Conservation (phyloP, 2,113 vertebrate species). For the Peucedramus taeniatus region DNA sequence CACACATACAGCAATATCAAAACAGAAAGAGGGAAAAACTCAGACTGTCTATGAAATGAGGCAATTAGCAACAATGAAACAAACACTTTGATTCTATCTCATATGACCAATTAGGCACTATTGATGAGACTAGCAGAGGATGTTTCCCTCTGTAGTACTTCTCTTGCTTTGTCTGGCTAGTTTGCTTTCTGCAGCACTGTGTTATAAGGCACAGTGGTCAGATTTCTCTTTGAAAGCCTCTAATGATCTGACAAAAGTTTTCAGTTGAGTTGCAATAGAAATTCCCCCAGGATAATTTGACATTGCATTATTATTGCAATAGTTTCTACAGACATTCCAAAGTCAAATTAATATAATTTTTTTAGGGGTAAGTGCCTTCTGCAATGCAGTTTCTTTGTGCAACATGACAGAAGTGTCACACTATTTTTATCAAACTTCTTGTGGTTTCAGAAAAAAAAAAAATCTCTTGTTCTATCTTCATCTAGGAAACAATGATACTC, state of each 20-base stretch:
- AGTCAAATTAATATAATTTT: constrained; percentile 34
- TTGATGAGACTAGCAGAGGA: background rate
- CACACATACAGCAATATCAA: background rate
- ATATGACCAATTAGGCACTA: background rate
- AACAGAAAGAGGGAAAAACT: background rate
- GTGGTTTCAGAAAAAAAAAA: background rate
- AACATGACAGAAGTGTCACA: background rate
- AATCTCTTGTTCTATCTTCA: background rate
- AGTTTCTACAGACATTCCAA: constrained; percentile 18
- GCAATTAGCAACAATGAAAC: background rate
- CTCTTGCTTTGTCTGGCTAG: background rate
- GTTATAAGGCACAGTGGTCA: background rate
- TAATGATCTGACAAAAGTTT: constrained; percentile 44
- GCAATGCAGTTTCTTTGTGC: background rate
- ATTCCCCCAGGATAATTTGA: constrained; percentile 34
- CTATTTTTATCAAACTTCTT: background rate
- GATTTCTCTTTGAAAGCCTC: constrained; percentile 13
- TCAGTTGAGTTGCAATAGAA: constrained; percentile 1
- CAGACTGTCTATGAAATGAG: background rate
- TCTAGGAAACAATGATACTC: background rate
- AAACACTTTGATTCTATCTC: background rate
- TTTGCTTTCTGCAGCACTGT: background rate
- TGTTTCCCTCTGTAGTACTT: background rate
- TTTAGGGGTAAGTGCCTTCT: background rate
- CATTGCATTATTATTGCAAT: constrained; percentile 41